Base-by-base conservation (phyloP, 1,140 invertebrate species). In the Oedothorax gibbosus region DNA sequence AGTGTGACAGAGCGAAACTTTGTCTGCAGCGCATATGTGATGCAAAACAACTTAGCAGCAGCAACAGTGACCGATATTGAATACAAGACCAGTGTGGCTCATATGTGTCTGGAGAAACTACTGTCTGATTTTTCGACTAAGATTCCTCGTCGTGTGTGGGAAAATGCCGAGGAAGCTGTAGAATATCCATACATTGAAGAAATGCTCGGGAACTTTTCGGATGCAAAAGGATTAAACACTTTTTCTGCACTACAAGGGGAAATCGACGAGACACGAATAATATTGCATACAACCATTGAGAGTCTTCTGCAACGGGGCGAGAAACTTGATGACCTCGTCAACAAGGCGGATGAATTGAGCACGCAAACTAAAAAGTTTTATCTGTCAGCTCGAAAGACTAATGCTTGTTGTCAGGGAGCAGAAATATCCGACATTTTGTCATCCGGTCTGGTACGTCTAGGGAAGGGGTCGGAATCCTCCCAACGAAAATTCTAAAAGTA, bases 181-280 rank as follows among this genome's bases (percentile, higher is more conserved):
- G 5, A 90, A 87, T 79, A 92, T 93, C 51, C 53, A 10, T 83
- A 92, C 94, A 88, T 90, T 99, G 68, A 94, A 95, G 83, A 91
- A 92, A 62, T 95, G 89, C 91, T 99, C 86, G 92, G 94, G 0
- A 97, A 95, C 90, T 99, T 98, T 91, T 90, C 90, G 87, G 98
- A 99, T 92, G 98, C 98, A 3, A 93, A 93, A 87, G 35, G 35
- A 91, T 98, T 98, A 14, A 98, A 99, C 93, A 94, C 98, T 21
- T 93, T 99, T 88, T 98, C 97, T 0, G 98, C 96, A 92, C 97
- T 99, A 89, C 98, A 99, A 91, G 94, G 94, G 88, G 98, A 99
- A 90, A 92, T 99, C 71, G 98, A 99, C 92, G 99, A 99, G 91
- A 99, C 98, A 0, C 99, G 99, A 92, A 99, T 99, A 88, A 99